phyloP scores from a whole-genome alignment of 2,797 vertebrate species.

The Gymnocypris eckloni region DNA sequence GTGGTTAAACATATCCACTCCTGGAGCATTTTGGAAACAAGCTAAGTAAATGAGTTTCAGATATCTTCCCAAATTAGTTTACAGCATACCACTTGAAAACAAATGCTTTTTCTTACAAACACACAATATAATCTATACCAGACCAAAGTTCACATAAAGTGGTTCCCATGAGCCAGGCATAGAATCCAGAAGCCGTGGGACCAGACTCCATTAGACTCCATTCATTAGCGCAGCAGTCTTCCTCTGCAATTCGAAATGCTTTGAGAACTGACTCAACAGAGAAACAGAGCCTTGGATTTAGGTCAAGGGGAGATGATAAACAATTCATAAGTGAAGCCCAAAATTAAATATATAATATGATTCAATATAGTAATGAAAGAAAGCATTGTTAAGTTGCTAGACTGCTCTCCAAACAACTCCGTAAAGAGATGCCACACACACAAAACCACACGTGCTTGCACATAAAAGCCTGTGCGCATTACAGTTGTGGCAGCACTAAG shows the following conservation, averaged over 20 bases:
- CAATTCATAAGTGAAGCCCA: slow-evolving; percentile 46
- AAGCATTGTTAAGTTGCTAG: slow-evolving; percentile 33
- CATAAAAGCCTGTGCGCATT: neutral
- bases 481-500: slow-evolving; percentile 20
- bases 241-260: slow-evolving; percentile 27
- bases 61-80: slow-evolving; percentile 33
- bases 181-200: neutral
- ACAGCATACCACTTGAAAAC: slow-evolving; percentile 21
- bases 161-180: neutral
- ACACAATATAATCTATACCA: slow-evolving; percentile 14
- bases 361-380: slow-evolving; percentile 51
- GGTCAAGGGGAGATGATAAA: slow-evolving; percentile 52
- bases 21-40: slow-evolving; percentile 2
- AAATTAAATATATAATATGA: slow-evolving; percentile 52
- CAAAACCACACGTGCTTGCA: neutral
- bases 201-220: slow-evolving; percentile 13
- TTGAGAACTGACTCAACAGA: slow-evolving; percentile 32
- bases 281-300: slow-evolving; percentile 40
- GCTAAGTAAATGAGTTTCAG: slow-evolving; percentile 26
- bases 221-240: slow-evolving; percentile 26
- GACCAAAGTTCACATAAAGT: slow-evolving; percentile 15
- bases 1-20: slow-evolving; percentile 19
- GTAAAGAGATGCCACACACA: slow-evolving; percentile 28
- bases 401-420: slow-evolving; percentile 19
- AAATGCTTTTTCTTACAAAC: neutral